Percentiles rank a stretch among this genome's conserved stretches.
Conservation (phyloP, 2,888 invertebrate species). For the Zhuqinia jingwanae region DNA sequence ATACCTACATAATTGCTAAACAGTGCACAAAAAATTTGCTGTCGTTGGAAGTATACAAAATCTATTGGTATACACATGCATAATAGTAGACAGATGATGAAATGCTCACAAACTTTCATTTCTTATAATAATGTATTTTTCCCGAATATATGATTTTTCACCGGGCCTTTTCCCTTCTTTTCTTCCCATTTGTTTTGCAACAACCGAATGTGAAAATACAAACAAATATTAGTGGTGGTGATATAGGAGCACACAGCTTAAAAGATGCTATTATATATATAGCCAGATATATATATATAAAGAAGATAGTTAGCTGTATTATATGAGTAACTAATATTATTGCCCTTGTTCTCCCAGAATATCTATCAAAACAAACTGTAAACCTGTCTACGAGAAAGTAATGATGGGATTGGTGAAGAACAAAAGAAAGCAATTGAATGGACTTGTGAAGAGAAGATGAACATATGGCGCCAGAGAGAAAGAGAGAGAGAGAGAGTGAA, state of each 20-base stretch:
- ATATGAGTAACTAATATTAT: no score
- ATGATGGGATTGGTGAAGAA: slow-evolving; percentile 55
- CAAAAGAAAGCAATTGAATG: slow-evolving; percentile 68
- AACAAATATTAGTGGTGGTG: not conserved
- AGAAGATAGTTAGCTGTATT: no score
- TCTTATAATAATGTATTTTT: slow-evolving; percentile 19
- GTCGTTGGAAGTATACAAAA: no score
- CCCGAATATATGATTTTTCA: no score
- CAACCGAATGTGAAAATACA: slow-evolving; percentile 39
- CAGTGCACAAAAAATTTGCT: no score
- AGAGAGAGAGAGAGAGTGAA: no score
- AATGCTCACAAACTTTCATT: slow-evolving; percentile 54
- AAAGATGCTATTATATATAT: not conserved
- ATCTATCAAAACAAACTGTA: not conserved
- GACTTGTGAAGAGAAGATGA: slow-evolving; percentile 69
- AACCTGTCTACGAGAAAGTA: slow-evolving; percentile 52
- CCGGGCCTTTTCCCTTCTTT: slow-evolving; percentile 27
- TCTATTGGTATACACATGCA: no score
- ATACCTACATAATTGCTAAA: no score
- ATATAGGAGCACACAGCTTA: not conserved
- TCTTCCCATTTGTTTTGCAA: slow-evolving; percentile 25
- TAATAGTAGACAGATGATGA: no score
- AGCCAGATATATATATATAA: not conserved
- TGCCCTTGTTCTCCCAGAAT: not conserved
- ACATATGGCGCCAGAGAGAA: slow-evolving; percentile 70